phyloP scores from a whole-genome alignment of 2,797 vertebrate genomes.

The Oophaga sylvatica region DNA sequence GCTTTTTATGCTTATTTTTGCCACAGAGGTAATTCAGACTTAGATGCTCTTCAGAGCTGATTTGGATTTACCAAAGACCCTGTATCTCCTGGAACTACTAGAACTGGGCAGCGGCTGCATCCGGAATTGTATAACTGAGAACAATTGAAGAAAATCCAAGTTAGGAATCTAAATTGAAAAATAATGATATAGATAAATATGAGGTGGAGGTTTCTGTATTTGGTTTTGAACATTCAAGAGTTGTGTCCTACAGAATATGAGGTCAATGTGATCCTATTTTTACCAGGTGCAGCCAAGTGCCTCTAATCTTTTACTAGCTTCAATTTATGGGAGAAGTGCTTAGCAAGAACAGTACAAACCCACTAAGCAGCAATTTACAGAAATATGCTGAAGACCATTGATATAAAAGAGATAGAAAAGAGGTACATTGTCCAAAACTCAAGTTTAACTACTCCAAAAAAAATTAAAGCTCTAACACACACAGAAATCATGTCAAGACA shows the following conservation, averaged over 20 bases:
- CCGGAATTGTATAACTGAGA: too few species aligned
- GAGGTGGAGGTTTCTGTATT: neutral
- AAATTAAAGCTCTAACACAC: neutral
- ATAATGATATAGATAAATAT: neutral
- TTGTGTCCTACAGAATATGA: neutral
- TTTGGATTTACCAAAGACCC: too few species aligned
- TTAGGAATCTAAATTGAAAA: neutral
- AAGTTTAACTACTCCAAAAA: neutral
- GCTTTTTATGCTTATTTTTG: too few species aligned
- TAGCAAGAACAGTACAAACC: slow-evolving; percentile 5
- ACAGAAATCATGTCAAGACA: neutral
- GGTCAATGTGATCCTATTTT: neutral
- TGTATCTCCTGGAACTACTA: too few species aligned
- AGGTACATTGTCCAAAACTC: neutral
- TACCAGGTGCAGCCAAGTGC: slow-evolving; percentile 3
- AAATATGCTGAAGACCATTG: neutral
- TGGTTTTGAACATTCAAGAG: neutral
- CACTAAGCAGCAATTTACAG: slow-evolving; percentile 4
- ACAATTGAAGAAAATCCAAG: too few species aligned
- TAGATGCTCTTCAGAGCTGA: too few species aligned
- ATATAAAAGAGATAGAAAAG: neutral
- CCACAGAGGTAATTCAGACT: too few species aligned
- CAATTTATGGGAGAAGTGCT: slow-evolving; percentile 17
- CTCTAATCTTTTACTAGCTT: neutral
- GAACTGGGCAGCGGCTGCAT: too few species aligned